Base-by-base conservation (phyloP, 2,113 vertebrate genomes). In the Prietella phreatophila region DNA sequence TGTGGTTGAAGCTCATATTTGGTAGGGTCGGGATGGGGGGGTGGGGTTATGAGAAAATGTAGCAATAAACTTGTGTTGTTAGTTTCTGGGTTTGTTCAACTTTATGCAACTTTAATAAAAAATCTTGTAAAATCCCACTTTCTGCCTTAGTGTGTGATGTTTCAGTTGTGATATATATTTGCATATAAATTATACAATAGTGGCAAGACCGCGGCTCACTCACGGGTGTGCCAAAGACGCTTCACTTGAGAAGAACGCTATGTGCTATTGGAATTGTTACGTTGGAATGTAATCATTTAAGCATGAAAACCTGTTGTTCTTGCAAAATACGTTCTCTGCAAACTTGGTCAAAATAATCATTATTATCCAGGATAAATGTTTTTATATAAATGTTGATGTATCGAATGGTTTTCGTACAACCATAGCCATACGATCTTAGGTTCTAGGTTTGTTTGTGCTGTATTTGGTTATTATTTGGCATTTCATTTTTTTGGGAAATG, bases 21-120 rank as follows among this genome's bases (percentile, higher is more conserved):
- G 86, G 85, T 80, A 75, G 63, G 20, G 88, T 93, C 2, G 17
- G 79, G 17, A 14, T 36, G 6, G 42, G 42, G 6, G 42, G 71
- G 55, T 30, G 56, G 55, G 33, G 10, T 91, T 91, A 81, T 91
- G 90, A 92, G 92, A 89, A 92, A 92, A 95, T 94, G 94, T 96
- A 96, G 95, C 95, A 95, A 95, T 95, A 95, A 93, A 94, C 93
- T 93, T 93, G 91, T 94, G 86, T 93, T 94, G 91, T 92, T 94
- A 71, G 83, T 94, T 95, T 93, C 92, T 93, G 93, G 93, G 90
- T 95, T 95, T 96, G 94, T 96, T 96, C 95, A 94, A 95, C 93
- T 96, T 96, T 95, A 95, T 96, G 95, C 94, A 96, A 96, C 94
- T 96, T 96, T 95, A 95, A 96, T 95, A 96, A 95, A 95, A 95